Conservation (phyloP, 2,797 vertebrate genomes). For the Cryptoblepharus egeriae region DNA sequence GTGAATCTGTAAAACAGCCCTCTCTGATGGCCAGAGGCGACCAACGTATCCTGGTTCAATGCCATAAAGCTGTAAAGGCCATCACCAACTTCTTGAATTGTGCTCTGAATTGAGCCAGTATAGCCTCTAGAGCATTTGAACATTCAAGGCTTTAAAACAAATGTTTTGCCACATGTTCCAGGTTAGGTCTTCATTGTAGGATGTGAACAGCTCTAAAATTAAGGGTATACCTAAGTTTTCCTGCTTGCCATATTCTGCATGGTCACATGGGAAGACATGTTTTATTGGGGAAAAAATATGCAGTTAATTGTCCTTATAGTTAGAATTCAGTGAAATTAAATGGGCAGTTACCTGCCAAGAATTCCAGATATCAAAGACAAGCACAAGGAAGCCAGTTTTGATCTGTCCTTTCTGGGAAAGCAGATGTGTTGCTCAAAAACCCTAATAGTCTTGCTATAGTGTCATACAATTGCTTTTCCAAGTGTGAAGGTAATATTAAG, state of each 20-base stretch:
- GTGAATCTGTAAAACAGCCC: too few species aligned
- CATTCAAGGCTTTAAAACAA: background rate
- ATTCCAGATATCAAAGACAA: constrained; percentile 29
- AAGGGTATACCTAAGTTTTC: background rate
- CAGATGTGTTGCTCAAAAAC: background rate
- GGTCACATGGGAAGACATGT: background rate
- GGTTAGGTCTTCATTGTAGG: background rate
- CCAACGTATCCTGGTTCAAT: too few species aligned
- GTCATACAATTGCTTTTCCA: background rate
- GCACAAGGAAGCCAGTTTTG: constrained; percentile 14
- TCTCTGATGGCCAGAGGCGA: too few species aligned
- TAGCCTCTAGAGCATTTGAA: background rate
- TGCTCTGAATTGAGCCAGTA: too few species aligned
- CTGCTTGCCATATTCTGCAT: background rate
- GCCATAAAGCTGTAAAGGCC: too few species aligned
- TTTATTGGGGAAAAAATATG: constrained; percentile 11
- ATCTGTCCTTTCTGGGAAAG: background rate
- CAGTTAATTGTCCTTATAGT: background rate
- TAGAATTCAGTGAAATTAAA: constrained; percentile 30
- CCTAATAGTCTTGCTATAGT: background rate
- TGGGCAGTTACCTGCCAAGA: constrained; percentile 22
- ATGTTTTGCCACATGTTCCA: background rate
- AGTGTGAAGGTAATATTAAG: background rate
- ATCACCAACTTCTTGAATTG: too few species aligned
- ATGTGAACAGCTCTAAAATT: too few species aligned